Conservation (phyloP, 2,113 vertebrate genomes). For the Limnothrissa miodon region DNA sequence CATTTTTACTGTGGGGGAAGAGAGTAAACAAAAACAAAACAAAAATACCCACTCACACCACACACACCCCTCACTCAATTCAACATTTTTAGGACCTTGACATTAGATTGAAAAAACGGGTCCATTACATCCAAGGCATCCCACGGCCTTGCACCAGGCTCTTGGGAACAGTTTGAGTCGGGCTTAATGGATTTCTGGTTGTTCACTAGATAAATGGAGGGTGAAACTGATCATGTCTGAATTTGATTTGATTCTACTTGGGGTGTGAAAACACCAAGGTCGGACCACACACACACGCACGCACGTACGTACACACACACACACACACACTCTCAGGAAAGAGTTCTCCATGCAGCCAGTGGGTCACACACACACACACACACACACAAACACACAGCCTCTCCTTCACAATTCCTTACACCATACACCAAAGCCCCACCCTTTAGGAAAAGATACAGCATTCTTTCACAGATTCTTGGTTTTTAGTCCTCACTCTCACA, state of each 20-base stretch:
- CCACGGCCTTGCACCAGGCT: neutral
- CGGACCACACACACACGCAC: constrained; percentile 5
- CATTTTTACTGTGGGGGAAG: neutral
- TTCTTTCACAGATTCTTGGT: constrained; percentile 14
- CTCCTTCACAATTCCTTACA: neutral
- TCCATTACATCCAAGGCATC: neutral
- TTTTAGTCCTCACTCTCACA: neutral
- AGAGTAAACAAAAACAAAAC: neutral
- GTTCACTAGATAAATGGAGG: neutral
- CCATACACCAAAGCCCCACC: neutral
- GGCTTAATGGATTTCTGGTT: neutral
- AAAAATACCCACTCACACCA: too few relatives aligned
- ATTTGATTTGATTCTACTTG: neutral
- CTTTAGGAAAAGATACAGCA: neutral
- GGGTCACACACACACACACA: neutral
- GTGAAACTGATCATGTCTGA: neutral
- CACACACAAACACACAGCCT: neutral
- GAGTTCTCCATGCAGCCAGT: neutral
- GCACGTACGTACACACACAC: constrained; percentile 1
- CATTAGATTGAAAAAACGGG: neutral
- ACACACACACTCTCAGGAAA: neutral
- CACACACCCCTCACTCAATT: neutral
- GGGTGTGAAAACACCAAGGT: neutral
- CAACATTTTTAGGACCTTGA: neutral
- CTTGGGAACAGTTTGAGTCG: neutral